phyloP scores from a whole-genome alignment of 2,888 invertebrate genomes.

The Carpatolechia fugitivella region DNA sequence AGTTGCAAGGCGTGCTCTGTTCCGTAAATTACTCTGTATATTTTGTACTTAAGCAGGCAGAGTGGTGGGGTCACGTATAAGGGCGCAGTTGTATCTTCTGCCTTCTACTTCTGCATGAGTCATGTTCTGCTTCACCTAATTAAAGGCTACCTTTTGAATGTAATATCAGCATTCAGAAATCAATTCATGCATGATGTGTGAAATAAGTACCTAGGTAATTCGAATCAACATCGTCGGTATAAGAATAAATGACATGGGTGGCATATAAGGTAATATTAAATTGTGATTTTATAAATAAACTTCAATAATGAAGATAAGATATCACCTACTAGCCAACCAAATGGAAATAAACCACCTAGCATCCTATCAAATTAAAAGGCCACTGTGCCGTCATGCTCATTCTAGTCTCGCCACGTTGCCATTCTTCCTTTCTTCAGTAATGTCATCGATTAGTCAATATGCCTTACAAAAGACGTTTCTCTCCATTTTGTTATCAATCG shows the following conservation, averaged over 20 bases:
- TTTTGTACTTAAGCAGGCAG: slow-evolving; percentile 31
- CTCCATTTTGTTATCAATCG: too few relatives aligned
- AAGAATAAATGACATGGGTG: too few relatives aligned
- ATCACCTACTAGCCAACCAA: too few relatives aligned
- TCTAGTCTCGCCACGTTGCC: neutral
- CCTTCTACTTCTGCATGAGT: slow-evolving; percentile 54
- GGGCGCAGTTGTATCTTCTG: slow-evolving; percentile 58
- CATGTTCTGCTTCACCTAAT: neutral
- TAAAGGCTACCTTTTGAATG: neutral
- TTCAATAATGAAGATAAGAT: too few relatives aligned
- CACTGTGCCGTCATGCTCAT: neutral
- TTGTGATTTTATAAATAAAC: too few relatives aligned
- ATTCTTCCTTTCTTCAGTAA: neutral
- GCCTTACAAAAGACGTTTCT: neutral
- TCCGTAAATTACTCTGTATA: slow-evolving; percentile 47
- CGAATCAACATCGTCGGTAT: too few relatives aligned
- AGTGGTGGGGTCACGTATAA: slow-evolving; percentile 42
- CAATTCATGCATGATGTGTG: too few relatives aligned
- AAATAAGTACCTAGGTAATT: too few relatives aligned
- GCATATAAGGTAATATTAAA: too few relatives aligned
- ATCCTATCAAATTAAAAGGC: neutral
- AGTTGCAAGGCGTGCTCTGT: slow-evolving; percentile 27
- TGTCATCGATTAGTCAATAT: neutral
- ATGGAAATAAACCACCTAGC: too few relatives aligned
- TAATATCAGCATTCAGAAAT: too few relatives aligned